A percentile compares a stretch with the other conserved stretches of the same genome.
Evolutionary conservation across 2,888 invertebrate species (phyloP).

Genomic region (Rhopalosiphum nymphaeae): DNA sequence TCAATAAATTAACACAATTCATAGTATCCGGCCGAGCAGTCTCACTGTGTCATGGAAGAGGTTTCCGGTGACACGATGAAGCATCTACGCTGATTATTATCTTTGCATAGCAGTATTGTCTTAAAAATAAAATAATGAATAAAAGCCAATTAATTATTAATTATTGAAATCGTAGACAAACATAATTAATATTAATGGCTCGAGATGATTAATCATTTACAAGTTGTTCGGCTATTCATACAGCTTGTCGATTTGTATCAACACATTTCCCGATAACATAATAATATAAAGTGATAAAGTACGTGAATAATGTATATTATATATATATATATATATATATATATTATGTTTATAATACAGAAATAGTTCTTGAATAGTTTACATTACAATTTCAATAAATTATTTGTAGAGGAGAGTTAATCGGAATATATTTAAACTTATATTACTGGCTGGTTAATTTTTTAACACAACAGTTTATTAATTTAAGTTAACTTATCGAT

Average conservation of each 20-base stretch:
- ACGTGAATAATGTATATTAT: not conserved
- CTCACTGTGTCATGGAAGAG: not conserved
- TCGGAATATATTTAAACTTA: not conserved
- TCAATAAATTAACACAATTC: conserved; percentile 18
- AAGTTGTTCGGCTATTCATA: not conserved
- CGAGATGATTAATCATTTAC: not conserved
- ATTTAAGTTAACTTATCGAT: conserved; percentile 9
- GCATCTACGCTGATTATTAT: not conserved
- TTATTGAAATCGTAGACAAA: conserved; percentile 11
- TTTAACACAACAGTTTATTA: not conserved
- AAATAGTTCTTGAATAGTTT: not conserved
- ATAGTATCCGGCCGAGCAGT: conserved; percentile 6
- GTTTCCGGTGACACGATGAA: conserved; percentile 40
- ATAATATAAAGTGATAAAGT: not conserved
- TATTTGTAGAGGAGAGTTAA: not conserved
- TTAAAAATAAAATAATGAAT: not conserved
- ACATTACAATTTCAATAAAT: not conserved
- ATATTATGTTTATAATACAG: not conserved
- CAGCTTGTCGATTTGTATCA: conserved; percentile 26
- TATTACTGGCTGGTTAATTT: not conserved
- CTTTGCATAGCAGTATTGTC: conserved; percentile 17
- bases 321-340: not conserved
- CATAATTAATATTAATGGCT: conserved; percentile 26
- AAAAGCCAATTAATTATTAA: conserved; percentile 35
- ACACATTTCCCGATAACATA: not conserved